These are phyloP conservation scores for Microcebus ravelobensis DNA, from an alignment of 2,113 vertebrate species.

Conservation along the genomic window DNA sequence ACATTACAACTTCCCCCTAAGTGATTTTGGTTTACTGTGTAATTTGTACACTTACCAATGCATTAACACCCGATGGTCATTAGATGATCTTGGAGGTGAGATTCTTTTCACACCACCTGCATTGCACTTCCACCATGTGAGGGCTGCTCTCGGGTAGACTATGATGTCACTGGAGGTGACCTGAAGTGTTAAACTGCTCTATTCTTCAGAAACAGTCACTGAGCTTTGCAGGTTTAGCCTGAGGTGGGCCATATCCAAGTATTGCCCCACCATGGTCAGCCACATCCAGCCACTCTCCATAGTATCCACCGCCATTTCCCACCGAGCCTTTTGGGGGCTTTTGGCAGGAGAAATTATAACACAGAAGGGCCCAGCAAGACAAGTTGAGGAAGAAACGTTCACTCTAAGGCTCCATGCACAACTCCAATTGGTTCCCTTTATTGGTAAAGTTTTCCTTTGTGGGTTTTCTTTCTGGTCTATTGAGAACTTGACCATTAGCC, in stretches of 20 bases:
- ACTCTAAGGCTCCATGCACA: neutral
- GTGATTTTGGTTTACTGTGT: neutral
- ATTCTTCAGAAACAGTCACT: neutral
- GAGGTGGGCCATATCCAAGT: neutral
- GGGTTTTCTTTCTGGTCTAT: conserved; percentile 58
- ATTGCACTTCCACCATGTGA: neutral
- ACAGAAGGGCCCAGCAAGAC: neutral
- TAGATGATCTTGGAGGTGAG: neutral
- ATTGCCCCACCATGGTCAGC: neutral
- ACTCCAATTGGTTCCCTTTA: conserved; percentile 9
- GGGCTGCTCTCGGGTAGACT: neutral
- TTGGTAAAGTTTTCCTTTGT: conserved; percentile 58
- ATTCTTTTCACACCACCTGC: neutral
- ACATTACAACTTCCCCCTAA: neutral
- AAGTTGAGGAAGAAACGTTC: neutral
- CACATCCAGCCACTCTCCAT: neutral
- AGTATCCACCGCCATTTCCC: neutral
- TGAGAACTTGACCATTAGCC: conserved; percentile 68
- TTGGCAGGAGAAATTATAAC: neutral
- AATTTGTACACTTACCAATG: neutral
- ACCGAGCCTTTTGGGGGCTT: too few relatives aligned
- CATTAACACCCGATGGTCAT: too few relatives aligned
- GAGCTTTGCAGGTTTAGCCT: neutral
- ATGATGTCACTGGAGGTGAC: neutral
- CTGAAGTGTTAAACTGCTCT: neutral